Base-by-base conservation (phyloP, 2,113 vertebrate genomes). In the Solea solea region DNA sequence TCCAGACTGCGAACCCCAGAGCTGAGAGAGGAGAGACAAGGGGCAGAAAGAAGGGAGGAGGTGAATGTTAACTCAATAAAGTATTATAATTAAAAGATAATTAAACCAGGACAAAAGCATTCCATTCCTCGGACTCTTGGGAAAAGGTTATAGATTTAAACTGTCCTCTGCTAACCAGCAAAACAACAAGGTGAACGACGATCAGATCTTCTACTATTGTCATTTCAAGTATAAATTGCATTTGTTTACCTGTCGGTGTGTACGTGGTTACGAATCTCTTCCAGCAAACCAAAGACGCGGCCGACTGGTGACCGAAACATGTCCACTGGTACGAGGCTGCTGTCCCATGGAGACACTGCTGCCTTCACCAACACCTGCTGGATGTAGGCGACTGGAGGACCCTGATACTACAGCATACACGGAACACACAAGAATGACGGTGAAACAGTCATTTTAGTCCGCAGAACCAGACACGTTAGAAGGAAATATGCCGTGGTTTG, bases 321-420 rank as follows among this genome's bases (percentile, higher is more conserved):
- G 13, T 99, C 98, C 1, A 98, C 96, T 0, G 96, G 93, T 49
- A 99, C 95, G 86, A 99, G 92, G 76, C 92, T 94, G 92, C 91
- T 96, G 82, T 97, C 96, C 98, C 98, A 99, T 0, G 98, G 98
- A 65, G 96, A 98, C 60, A 99, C 96, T 0, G 94, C 96, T 2
- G 96, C 95, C 83, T 99, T 99, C 73, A 99, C 97, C 54, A 98
- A 75, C 78, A 99, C 95, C 93, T 98, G 98, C 91, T 99, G 98
- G 80, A 99, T 95, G 80, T 98, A 99, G 52, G 97, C 97, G 46
- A 99, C 97, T 0, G 97, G 98, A 69, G 95, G 93, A 0, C 98
- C 97, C 0, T 92, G 92, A 5, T 98, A 99, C 98, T 99, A 82
- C 6, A 61, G 14, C 56, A 50, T 12, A 59, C 9, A 62, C 50